These are phyloP conservation scores for Oscheius sp. DNA, from an alignment of 2,888 invertebrate genomes.

Conservation along the genomic window DNA sequence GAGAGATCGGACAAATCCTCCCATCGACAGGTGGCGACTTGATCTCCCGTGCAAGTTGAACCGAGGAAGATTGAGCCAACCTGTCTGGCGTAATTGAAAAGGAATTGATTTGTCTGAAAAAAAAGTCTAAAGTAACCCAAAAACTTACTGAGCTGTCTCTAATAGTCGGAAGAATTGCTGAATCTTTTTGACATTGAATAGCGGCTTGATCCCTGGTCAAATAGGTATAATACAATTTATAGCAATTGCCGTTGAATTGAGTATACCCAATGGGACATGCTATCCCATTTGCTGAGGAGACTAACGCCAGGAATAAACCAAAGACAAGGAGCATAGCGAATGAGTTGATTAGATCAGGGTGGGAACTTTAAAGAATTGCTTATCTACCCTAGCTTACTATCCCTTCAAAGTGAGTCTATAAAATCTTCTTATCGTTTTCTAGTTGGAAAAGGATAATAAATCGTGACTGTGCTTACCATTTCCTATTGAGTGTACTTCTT, in stretches of 20 bases:
- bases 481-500: no score
- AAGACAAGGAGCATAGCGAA: no score
- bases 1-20: background rate
- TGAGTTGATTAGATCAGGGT: no score
- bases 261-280: background rate
- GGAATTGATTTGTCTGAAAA: constrained; percentile 10
- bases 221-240: background rate
- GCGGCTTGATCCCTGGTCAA: background rate
- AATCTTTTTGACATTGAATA: background rate
- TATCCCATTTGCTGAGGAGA: no score
- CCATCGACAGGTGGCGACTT: background rate
- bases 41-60: background rate
- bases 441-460: no score
- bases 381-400: no score
- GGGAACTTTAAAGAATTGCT: no score
- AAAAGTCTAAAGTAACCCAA: background rate
- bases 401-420: no score
- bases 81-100: constrained; percentile 11
- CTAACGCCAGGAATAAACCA: no score
- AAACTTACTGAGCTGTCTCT: background rate
- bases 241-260: background rate
- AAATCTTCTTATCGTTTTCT: no score
- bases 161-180: constrained; percentile 8
- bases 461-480: no score
- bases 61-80: constrained; percentile 12